Evolutionary conservation across 1,140 invertebrate species (phyloP).

Genomic region (Hycleus cichorii): DNA sequence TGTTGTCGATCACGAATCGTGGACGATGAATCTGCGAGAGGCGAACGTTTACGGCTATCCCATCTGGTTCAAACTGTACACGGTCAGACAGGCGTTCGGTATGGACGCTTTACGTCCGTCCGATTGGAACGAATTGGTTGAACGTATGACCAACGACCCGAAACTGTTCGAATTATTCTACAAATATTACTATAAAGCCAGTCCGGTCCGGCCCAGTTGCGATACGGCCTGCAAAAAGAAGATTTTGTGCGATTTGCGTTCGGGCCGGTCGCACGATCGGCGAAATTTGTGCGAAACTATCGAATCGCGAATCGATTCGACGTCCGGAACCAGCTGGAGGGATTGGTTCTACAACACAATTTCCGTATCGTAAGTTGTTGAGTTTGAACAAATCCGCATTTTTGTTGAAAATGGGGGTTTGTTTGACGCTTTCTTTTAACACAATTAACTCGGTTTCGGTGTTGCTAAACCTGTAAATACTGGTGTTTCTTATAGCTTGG

Average conservation of each 20-base stretch:
- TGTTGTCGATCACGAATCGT: slow-evolving; percentile 90
- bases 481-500: slow-evolving; percentile 32
- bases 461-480: not conserved
- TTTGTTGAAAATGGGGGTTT: not conserved
- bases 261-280: slow-evolving; percentile 78
- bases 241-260: slow-evolving; percentile 75
- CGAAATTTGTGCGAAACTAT: slow-evolving; percentile 73
- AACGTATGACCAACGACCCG: slow-evolving; percentile 76
- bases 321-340: slow-evolving; percentile 65
- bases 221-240: slow-evolving; percentile 78
- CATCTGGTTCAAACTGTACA: slow-evolving; percentile 84
- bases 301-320: slow-evolving; percentile 68
- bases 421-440: not conserved
- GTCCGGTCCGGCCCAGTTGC: slow-evolving; percentile 67
- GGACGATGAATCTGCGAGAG: slow-evolving; percentile 92
- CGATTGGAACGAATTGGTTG: slow-evolving; percentile 81
- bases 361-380: slow-evolving; percentile 69
- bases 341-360: slow-evolving; percentile 80
- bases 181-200: slow-evolving; percentile 86
- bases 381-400: not conserved
- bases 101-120: slow-evolving; percentile 72
- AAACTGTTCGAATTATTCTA: slow-evolving; percentile 81
- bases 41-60: slow-evolving; percentile 84
- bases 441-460: not conserved
- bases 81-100: slow-evolving; percentile 72